Conservation (phyloP, 2,113 vertebrate genomes). For the Lanius collurio region DNA sequence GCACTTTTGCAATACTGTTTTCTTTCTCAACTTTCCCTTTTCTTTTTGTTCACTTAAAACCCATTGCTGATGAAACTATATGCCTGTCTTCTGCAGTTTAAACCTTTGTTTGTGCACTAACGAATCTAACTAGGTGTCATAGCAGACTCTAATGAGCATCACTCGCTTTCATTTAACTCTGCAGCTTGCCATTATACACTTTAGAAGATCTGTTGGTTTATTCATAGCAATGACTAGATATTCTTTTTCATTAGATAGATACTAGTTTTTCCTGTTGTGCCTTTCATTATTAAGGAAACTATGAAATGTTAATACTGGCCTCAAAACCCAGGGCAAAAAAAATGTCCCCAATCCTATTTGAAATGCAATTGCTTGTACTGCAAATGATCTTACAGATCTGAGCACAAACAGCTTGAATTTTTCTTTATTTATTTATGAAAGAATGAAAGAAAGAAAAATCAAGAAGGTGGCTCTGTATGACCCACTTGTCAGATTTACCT, state of each 20-base stretch:
- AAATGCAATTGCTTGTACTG: neutral
- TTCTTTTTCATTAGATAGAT: slow-evolving; percentile 54
- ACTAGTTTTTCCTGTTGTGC: slow-evolving; percentile 29
- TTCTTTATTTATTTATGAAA: slow-evolving; percentile 44
- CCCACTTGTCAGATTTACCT: neutral
- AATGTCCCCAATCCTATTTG: neutral
- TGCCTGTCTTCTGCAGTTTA: neutral
- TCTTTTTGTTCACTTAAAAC: neutral
- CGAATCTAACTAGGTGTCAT: slow-evolving; percentile 30
- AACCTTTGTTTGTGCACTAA: slow-evolving; percentile 33
- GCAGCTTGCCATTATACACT: neutral
- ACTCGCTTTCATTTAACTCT: slow-evolving; percentile 33
- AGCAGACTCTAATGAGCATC: slow-evolving; percentile 48
- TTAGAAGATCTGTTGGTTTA: slow-evolving; percentile 41
- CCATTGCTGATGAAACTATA: neutral
- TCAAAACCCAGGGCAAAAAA: slow-evolving; percentile 27
- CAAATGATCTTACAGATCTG: slow-evolving; percentile 10
- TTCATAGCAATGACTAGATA: slow-evolving; percentile 35
- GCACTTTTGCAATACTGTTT: neutral
- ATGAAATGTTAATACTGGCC: slow-evolving; percentile 42
- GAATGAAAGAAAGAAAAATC: neutral
- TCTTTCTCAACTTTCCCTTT: neutral
- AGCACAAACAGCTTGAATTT: slow-evolving; percentile 6
- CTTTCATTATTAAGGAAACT: slow-evolving; percentile 34
- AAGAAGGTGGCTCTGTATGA: neutral